phyloP scores from a whole-genome alignment of 2,888 invertebrate species.

The Vesta saturnalis region DNA sequence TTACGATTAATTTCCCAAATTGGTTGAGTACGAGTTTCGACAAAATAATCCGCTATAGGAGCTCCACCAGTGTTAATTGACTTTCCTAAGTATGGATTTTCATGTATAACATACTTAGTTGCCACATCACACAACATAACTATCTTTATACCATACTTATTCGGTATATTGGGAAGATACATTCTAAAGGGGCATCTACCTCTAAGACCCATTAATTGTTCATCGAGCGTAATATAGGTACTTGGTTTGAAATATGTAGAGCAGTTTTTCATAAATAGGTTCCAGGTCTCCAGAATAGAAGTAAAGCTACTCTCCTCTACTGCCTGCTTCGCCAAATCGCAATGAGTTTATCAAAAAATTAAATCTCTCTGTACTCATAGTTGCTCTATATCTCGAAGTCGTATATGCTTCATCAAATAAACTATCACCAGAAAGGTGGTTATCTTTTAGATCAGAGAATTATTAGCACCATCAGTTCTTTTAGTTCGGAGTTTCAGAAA shows the following conservation, averaged over 20 bases:
- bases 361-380: too few relatives aligned
- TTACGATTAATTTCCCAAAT: too few relatives aligned
- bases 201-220: conserved; percentile 48
- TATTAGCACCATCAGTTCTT: too few relatives aligned
- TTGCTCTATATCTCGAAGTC: too few relatives aligned
- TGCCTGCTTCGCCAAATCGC: conserved; percentile 45
- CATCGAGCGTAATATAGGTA: conserved; percentile 46
- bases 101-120: too few relatives aligned
- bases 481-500: too few relatives aligned
- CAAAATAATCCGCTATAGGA: conserved; percentile 46
- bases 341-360: too few relatives aligned
- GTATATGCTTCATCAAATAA: too few relatives aligned
- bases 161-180: conserved; percentile 52
- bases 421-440: too few relatives aligned
- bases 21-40: too few relatives aligned
- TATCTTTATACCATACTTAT: conserved; percentile 53
- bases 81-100: too few relatives aligned
- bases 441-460: too few relatives aligned
- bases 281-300: conserved; percentile 41
- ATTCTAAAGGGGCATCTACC: conserved; percentile 47
- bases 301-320: conserved; percentile 40
- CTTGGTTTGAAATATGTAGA: conserved; percentile 40
- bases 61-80: conserved; percentile 46
- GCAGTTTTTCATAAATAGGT: conserved; percentile 40
- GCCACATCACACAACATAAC: conserved; percentile 51